A percentile compares a stretch with the other conserved stretches of the same genome.
These are phyloP conservation scores for Meriones psammophilus DNA, from an alignment of 2,797 vertebrate species.

Conservation along the genomic window DNA sequence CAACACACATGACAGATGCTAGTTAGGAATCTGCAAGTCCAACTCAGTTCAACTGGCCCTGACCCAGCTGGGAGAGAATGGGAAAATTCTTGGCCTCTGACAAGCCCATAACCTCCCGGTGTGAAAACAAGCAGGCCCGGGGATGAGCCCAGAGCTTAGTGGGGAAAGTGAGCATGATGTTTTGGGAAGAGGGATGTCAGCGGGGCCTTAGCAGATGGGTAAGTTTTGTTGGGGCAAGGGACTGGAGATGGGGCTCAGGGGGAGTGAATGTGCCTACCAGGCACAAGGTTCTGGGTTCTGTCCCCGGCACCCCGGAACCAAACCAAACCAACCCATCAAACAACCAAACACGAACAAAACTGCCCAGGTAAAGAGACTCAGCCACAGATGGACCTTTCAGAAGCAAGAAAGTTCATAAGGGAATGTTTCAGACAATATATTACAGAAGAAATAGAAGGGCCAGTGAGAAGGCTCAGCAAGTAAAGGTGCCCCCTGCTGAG, in stretches of 20 bases:
- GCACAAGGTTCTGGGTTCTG: neutral
- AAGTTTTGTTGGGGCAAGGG: neutral
- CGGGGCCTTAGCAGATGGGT: neutral
- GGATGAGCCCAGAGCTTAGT: neutral
- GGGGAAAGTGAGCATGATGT: neutral
- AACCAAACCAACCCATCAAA: neutral
- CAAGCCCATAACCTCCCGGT: neutral
- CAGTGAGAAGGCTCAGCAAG: neutral
- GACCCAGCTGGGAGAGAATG: neutral
- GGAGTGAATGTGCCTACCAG: neutral
- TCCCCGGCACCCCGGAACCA: neutral
- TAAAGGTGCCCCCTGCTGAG: neutral
- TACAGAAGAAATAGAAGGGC: neutral
- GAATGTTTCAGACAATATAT: neutral
- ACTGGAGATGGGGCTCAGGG: neutral
- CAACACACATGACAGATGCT: neutral
- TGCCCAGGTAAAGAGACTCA: neutral
- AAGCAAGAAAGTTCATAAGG: neutral
- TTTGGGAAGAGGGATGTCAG: no score
- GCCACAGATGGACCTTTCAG: neutral
- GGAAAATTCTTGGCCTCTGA: constrained; percentile 17
- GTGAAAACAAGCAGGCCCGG: neutral
- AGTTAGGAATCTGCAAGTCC: neutral
- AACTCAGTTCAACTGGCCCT: neutral
- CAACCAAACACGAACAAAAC: neutral